Evolutionary conservation across 2,888 invertebrate genomes (phyloP).

Genomic region (Chalcis sispes): DNA sequence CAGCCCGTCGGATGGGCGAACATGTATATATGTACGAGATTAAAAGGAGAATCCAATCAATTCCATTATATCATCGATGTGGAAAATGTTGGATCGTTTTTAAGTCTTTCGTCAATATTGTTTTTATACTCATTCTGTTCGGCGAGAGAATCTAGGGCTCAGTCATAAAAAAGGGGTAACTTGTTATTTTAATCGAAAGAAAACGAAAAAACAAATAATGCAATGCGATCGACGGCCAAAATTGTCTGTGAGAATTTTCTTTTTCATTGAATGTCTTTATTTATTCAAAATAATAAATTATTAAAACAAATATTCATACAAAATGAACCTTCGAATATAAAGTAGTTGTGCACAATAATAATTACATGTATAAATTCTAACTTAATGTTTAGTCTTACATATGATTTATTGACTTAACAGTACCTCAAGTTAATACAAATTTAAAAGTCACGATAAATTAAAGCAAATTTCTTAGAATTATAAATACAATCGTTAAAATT

Average conservation of each 20-base stretch:
- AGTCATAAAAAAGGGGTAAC: slow-evolving; percentile 34
- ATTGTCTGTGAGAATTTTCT: slow-evolving; percentile 15
- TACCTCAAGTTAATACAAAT: no score
- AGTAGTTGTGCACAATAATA: no score
- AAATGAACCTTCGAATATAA: no score
- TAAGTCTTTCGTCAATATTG: slow-evolving; percentile 30
- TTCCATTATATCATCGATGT: slow-evolving; percentile 22
- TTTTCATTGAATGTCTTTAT: no score
- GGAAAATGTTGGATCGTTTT: not conserved
- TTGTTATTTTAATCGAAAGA: slow-evolving; percentile 4
- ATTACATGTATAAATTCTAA: no score
- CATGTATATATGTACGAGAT: slow-evolving; percentile 16
- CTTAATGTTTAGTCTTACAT: no score
- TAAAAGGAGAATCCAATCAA: slow-evolving; percentile 30
- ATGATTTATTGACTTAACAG: no score
- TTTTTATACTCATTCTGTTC: slow-evolving; percentile 34
- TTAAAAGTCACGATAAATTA: no score
- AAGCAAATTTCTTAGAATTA: no score
- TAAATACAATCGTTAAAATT: no score
- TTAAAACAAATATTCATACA: no score
- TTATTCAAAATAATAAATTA: no score
- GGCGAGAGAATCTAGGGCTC: slow-evolving; percentile 41
- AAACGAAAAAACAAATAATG: slow-evolving; percentile 38
- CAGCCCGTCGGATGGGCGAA: slow-evolving; percentile 35
- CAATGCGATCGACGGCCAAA: slow-evolving; percentile 12